Conservation (phyloP, 2,113 vertebrate species). For the Ceyx cyanopectus region DNA sequence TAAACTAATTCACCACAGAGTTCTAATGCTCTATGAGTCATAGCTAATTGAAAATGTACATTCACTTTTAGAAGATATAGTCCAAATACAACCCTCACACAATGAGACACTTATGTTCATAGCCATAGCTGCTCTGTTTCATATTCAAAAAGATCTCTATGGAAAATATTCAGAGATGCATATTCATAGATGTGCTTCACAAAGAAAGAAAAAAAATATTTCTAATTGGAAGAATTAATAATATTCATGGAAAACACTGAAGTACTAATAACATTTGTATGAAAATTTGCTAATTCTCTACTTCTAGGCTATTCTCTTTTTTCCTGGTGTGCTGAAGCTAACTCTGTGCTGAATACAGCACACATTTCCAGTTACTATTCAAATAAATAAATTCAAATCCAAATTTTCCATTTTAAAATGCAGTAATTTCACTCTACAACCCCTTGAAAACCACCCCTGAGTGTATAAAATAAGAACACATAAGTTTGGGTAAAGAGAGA, state of each 20-base stretch:
- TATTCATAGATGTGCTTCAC: not conserved
- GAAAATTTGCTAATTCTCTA: not conserved
- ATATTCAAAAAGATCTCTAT: not conserved
- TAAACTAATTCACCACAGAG: conserved; percentile 43
- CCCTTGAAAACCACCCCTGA: not conserved
- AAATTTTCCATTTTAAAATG: not conserved
- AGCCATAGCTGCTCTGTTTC: conserved; percentile 13
- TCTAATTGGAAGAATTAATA: not conserved
- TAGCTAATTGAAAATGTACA: conserved; percentile 68
- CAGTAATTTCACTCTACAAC: not conserved
- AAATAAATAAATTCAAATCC: not conserved
- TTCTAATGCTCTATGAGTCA: conserved; percentile 69
- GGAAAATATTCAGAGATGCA: not conserved
- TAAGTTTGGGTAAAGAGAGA: not conserved
- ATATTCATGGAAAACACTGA: not conserved
- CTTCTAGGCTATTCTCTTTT: not conserved
- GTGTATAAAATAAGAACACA: not conserved
- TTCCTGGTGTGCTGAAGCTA: not conserved
- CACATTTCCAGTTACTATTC: not conserved
- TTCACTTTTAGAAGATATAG: conserved; percentile 58
- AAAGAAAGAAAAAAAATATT: not conserved
- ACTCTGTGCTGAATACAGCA: not conserved
- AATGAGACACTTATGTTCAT: conserved; percentile 10
- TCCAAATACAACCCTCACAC: conserved; percentile 63
- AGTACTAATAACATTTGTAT: not conserved